These are phyloP conservation scores for Pollenia amentaria DNA, from an alignment of 2,888 invertebrate species.

Conservation along the genomic window DNA sequence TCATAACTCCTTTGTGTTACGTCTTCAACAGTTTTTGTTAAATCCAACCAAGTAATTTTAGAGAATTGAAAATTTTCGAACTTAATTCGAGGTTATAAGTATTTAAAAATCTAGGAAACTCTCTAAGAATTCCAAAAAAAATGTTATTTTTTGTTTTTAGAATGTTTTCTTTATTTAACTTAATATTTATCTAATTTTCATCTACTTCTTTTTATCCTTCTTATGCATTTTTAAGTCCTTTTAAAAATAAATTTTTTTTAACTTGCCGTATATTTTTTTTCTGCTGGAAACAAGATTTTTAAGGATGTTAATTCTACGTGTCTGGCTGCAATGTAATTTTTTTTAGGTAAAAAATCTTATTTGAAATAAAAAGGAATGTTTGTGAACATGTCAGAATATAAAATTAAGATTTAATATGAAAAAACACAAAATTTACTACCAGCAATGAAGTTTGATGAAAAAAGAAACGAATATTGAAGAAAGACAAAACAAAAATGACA, in stretches of 20 bases:
- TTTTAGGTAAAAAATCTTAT: constrained; percentile 24
- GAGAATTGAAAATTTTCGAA: too few relatives aligned
- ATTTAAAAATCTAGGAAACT: too few relatives aligned
- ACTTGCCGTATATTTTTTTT: not conserved
- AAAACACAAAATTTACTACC: constrained; percentile 18
- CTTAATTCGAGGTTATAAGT: too few relatives aligned
- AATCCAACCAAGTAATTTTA: too few relatives aligned
- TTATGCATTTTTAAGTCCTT: constrained; percentile 51
- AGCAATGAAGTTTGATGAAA: constrained; percentile 24
- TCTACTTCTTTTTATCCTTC: constrained; percentile 15
- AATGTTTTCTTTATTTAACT: constrained; percentile 8
- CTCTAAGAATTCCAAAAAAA: too few relatives aligned
- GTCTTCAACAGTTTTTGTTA: too few relatives aligned
- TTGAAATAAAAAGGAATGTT: constrained; percentile 26
- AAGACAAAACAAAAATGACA: constrained; percentile 10
- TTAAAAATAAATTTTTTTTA: not conserved
- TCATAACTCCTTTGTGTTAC: too few relatives aligned
- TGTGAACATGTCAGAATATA: constrained; percentile 24
- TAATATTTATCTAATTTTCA: not conserved
- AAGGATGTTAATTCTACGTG: constrained; percentile 60
- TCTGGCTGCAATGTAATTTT: constrained; percentile 44
- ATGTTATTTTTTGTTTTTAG: not conserved
- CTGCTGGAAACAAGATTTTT: constrained; percentile 2
- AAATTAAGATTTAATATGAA: constrained; percentile 47
- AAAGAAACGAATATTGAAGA: not conserved